These are phyloP conservation scores for Drosophila anomelani DNA, from an alignment of 2,888 invertebrate genomes.

Conservation along the genomic window DNA sequence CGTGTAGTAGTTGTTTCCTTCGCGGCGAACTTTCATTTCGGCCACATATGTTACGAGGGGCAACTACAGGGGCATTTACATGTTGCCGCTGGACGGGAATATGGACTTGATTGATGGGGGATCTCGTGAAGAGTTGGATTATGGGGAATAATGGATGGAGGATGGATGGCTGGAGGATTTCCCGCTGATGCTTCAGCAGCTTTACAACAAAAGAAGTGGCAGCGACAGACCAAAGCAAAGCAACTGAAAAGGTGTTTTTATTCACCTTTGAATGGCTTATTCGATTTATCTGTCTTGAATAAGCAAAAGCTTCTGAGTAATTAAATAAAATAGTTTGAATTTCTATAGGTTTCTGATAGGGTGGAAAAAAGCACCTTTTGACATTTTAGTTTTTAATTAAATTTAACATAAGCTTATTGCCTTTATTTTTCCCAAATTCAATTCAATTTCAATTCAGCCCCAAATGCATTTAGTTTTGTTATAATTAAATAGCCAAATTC, in stretches of 20 bases:
- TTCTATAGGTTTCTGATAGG: not conserved
- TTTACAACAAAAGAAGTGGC: not conserved
- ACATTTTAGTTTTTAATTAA: constrained; percentile 4
- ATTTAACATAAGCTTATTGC: not conserved
- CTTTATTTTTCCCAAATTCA: not conserved
- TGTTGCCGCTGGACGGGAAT: constrained; percentile 24
- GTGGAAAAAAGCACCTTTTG: not conserved
- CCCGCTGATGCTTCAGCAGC: constrained; percentile 1
- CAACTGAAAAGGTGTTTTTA: constrained; percentile 1
- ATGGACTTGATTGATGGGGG: constrained; percentile 25
- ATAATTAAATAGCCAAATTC: not conserved
- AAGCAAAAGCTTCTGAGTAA: not conserved
- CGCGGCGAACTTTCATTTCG: constrained; percentile 18
- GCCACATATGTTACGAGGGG: constrained; percentile 41
- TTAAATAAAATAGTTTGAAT: not conserved
- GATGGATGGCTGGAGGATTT: constrained; percentile 11
- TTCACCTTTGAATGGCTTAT: not conserved
- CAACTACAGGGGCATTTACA: constrained; percentile 37
- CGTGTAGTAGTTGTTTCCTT: constrained; percentile 10
- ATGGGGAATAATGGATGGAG: constrained; percentile 29
- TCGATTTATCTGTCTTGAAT: not conserved
- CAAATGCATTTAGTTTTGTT: not conserved
- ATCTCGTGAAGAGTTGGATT: constrained; percentile 33
- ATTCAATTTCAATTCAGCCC: not conserved
- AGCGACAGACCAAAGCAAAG: not conserved